phyloP scores from a whole-genome alignment of 2,797 vertebrate species.

The Centroberyx gerrardi region DNA sequence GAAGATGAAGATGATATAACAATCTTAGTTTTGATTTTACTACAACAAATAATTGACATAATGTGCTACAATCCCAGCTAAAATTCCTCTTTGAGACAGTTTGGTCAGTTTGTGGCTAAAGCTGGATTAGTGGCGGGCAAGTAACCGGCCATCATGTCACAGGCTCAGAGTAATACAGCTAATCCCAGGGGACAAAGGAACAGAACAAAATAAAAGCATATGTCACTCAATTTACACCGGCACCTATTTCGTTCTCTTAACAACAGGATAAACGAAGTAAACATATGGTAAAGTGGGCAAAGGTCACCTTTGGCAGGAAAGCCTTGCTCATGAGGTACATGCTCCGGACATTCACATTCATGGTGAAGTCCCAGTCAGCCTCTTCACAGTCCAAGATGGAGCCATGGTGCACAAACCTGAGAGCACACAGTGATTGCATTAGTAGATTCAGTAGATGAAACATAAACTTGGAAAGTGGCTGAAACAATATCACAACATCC shows the following conservation, averaged over 20 bases:
- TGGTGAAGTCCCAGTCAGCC: constrained; percentile 94
- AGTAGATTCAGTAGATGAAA: background rate
- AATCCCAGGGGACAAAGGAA: constrained; percentile 71
- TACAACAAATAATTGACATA: background rate
- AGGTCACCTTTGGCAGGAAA: constrained; percentile 93
- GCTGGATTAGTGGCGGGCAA: constrained; percentile 71
- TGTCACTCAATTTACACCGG: constrained; percentile 53
- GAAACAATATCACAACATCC: background rate
- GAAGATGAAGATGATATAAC: background rate
- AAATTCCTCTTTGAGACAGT: constrained; percentile 35
- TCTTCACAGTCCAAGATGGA: constrained; percentile 94
- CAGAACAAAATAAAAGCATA: constrained; percentile 73
- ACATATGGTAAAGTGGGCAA: constrained; percentile 36
- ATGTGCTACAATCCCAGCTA: constrained; percentile 4
- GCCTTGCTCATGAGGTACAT: constrained; percentile 96
- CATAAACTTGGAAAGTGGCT: background rate
- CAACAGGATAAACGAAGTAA: constrained; percentile 31
- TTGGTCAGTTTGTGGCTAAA: constrained; percentile 65
- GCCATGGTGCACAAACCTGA: constrained; percentile 95
- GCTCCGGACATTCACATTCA: constrained; percentile 94
- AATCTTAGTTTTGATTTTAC: background rate
- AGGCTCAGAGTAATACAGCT: constrained; percentile 74
- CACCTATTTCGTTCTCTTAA: constrained; percentile 9
- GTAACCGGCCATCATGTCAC: constrained; percentile 65
- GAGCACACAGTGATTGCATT: constrained; percentile 5